Conservation (phyloP, 2,797 vertebrate species). For the Danio aesculapii region DNA sequence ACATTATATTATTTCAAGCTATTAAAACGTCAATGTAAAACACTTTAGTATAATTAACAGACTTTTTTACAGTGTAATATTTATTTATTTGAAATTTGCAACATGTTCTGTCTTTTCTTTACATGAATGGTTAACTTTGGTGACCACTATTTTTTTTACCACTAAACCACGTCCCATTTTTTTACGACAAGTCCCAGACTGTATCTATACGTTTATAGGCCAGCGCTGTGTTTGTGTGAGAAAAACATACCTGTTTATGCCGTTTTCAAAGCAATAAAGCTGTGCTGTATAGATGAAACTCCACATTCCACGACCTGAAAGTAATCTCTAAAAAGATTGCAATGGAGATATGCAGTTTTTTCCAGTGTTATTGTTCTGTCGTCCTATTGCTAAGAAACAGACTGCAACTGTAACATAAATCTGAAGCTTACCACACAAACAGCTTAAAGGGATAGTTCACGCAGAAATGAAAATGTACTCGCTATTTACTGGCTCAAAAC, state of each 20-base stretch:
- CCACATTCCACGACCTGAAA: conserved; percentile 23
- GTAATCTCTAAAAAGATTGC: conserved; percentile 39
- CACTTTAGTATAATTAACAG: no score
- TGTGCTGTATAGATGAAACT: conserved; percentile 7
- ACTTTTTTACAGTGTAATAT: background rate
- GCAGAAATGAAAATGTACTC: no score
- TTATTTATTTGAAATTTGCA: background rate
- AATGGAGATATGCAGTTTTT: background rate
- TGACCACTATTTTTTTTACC: background rate
- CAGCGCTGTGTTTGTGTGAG: background rate
- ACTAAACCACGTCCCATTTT: background rate
- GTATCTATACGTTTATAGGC: conserved; percentile 14
- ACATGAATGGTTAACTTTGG: background rate
- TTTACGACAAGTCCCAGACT: background rate
- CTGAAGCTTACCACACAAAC: background rate
- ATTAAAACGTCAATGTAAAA: no score
- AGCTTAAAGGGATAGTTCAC: no score
- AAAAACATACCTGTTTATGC: background rate
- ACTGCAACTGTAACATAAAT: background rate
- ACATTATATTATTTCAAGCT: no score
- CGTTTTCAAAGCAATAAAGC: conserved; percentile 10
- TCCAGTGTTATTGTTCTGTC: background rate
- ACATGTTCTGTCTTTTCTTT: background rate
- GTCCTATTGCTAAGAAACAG: background rate
- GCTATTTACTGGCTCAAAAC: no score